Evolutionary conservation across 2,797 vertebrate genomes (phyloP).

Genomic region (Acridotheres tristis): DNA sequence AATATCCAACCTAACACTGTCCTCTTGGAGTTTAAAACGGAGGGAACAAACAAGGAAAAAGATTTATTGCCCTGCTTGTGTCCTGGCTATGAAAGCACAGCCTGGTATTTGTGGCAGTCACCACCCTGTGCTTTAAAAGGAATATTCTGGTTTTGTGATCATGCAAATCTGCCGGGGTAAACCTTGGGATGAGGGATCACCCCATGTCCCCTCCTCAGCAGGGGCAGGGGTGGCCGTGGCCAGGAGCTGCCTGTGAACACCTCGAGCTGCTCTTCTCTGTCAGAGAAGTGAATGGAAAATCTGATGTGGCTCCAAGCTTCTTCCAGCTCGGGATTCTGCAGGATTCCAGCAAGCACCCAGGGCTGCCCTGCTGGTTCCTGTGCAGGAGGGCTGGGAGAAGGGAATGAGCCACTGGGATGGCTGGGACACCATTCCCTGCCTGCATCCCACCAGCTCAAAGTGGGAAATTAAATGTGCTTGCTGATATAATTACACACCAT

Average conservation of each 20-base stretch:
- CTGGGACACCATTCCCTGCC: not conserved
- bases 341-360: rapidly evolving
- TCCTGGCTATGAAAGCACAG: not conserved
- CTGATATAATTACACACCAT: not conserved
- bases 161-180: rapidly evolving
- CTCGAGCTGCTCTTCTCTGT: rapidly evolving
- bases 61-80: not conserved
- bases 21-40: not conserved
- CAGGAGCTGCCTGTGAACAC: not conserved
- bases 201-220: not conserved
- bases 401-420: rapidly evolving
- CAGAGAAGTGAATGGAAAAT: not conserved
- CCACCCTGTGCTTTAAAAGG: not conserved
- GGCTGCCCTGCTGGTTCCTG: not conserved
- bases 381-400: not conserved
- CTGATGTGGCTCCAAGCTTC: rapidly evolving
- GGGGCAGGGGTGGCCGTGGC: not conserved
- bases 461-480: not conserved
- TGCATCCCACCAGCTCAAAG: rapidly evolving
- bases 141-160: not conserved
- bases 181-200: rapidly evolving
- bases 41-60: not conserved
- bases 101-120: not conserved
- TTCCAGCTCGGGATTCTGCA: not conserved
- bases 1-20: not conserved